Evolutionary conservation across 2,888 invertebrate species (phyloP).

Genomic region (Oxystoma pomonae): DNA sequence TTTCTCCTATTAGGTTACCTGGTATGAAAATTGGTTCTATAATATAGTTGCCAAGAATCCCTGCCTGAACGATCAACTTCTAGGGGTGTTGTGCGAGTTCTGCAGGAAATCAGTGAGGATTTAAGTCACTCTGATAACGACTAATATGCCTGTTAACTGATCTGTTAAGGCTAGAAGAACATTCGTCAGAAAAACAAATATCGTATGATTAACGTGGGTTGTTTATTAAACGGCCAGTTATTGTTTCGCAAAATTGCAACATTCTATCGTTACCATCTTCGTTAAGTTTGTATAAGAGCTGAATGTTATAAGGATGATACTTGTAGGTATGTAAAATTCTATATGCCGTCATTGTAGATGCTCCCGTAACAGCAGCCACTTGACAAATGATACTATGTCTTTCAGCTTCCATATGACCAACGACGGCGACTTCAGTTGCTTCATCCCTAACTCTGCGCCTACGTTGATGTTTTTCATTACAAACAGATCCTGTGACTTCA

Average conservation of each 20-base stretch:
- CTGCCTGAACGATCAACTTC: background rate
- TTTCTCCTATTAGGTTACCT: background rate
- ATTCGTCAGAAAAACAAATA: background rate
- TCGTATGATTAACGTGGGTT: background rate
- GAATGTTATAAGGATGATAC: background rate
- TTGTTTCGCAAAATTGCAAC: too few relatives aligned
- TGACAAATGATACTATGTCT: background rate
- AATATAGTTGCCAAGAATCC: background rate
- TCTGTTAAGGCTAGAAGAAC: background rate
- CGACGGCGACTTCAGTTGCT: background rate
- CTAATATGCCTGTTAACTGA: background rate
- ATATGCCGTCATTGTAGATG: too few relatives aligned
- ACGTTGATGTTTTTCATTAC: conserved; percentile 1
- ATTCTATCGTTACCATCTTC: too few relatives aligned
- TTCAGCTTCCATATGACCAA: background rate
- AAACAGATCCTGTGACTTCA: background rate
- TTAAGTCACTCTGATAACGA: background rate
- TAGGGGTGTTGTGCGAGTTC: background rate
- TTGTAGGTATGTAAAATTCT: background rate
- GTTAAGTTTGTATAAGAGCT: background rate
- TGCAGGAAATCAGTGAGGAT: background rate
- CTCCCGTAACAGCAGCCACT: background rate
- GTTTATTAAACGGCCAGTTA: too few relatives aligned
- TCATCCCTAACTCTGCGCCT: background rate
- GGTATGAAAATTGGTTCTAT: background rate